A percentile compares a stretch with the other conserved stretches of the same genome.
These are phyloP conservation scores for Octomys mimax DNA, from an alignment of 2,797 vertebrate species.

Conservation along the genomic window DNA sequence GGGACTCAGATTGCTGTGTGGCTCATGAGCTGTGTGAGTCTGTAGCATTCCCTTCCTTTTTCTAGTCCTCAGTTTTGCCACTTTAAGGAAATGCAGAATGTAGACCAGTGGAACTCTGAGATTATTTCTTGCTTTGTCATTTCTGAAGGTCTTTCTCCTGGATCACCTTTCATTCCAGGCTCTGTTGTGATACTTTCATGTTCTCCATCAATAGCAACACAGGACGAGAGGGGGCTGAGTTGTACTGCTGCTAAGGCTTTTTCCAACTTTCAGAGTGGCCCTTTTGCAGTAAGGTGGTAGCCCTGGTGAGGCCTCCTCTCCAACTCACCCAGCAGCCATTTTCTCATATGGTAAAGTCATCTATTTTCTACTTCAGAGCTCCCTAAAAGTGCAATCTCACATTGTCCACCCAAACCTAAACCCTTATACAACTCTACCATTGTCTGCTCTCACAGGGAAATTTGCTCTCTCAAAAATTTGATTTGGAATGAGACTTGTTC, in stretches of 20 bases:
- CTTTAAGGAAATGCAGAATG: constrained; percentile 15
- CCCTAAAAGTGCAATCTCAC: not conserved
- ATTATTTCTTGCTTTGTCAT: constrained; percentile 5
- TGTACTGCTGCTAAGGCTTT: constrained; percentile 52
- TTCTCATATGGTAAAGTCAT: constrained; percentile 60
- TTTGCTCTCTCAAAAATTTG: constrained; percentile 39
- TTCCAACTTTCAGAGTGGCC: constrained; percentile 55
- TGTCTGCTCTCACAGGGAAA: constrained; percentile 14
- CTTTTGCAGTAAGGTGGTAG: constrained; percentile 32
- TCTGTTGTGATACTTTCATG: constrained; percentile 38
- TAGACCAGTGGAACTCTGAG: not conserved
- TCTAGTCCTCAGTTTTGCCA: constrained; percentile 7
- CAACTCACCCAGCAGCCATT: not conserved
- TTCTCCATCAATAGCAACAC: constrained; percentile 17
- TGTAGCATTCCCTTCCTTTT: not conserved
- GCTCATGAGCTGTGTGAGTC: not conserved
- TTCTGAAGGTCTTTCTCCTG: not conserved
- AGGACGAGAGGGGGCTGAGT: not conserved
- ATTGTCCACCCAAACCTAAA: not conserved
- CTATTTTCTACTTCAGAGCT: constrained; percentile 45
- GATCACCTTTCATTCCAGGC: not conserved
- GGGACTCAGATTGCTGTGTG: constrained; percentile 26
- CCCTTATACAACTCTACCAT: constrained; percentile 5
- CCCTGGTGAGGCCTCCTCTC: not conserved
- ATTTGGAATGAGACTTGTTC: constrained; percentile 68